Conservation (phyloP, 92 coral and sea anemone genomes). For the Scolanthus callimorphus region DNA sequence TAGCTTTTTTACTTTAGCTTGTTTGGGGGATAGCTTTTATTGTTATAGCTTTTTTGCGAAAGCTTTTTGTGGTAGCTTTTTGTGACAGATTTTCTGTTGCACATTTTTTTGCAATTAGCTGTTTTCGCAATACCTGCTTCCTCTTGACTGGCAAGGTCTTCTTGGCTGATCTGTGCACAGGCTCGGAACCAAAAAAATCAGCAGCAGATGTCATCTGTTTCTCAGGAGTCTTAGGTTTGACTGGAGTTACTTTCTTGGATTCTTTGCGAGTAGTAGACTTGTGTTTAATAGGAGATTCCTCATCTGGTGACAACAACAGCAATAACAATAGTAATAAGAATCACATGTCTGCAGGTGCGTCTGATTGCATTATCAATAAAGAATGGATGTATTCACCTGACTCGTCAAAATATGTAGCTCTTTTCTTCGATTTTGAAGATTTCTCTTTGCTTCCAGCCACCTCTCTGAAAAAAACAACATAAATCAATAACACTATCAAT, state of each 20-base stretch:
- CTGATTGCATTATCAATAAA: too few species aligned
- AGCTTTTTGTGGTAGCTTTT: too few species aligned
- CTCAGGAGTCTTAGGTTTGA: conserved; percentile 17
- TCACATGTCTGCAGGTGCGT: too few species aligned
- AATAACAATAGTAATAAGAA: not conserved
- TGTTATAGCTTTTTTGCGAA: too few species aligned
- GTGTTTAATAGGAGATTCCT: conserved; percentile 18
- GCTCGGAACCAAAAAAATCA: conserved; percentile 89
- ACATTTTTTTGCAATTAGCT: too few species aligned
- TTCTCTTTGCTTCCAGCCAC: conserved; percentile 20
- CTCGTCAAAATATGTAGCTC: conserved; percentile 35
- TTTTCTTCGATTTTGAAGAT: conserved; percentile 22
- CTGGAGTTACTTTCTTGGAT: not conserved
- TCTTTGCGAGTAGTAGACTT: not conserved
- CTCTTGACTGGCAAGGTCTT: conserved; percentile 58
- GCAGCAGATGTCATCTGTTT: conserved; percentile 42
- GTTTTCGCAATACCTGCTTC: too few species aligned
- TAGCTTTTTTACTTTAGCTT: too few species aligned
- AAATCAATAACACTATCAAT: not conserved
- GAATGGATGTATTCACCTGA: conserved; percentile 35
- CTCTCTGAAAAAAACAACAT: conserved; percentile 11
- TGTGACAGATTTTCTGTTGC: too few species aligned
- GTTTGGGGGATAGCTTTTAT: too few species aligned
- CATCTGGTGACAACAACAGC: conserved; percentile 4
- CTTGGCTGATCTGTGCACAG: conserved; percentile 70